A percentile compares a stretch with the other conserved stretches of the same genome.
Conservation (phyloP, 1,140 invertebrate species). For the Ruditapes philippinarum region DNA sequence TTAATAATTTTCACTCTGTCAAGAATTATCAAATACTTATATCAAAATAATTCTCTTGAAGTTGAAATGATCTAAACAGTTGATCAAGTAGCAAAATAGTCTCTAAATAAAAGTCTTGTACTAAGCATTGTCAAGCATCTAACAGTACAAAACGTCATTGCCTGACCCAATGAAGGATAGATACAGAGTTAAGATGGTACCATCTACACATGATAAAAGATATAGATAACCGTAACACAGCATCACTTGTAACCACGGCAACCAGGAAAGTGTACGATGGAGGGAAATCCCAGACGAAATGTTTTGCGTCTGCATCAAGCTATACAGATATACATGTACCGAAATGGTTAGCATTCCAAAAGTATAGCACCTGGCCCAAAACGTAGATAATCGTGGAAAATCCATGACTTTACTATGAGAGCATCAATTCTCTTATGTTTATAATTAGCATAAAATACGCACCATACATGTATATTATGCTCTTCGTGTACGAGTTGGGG, state of each 20-base stretch:
- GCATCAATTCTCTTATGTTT: conserved; percentile 36
- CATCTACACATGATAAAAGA: conserved; percentile 45
- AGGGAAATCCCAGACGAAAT: conserved; percentile 48
- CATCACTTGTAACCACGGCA: conserved; percentile 30
- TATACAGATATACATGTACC: conserved; percentile 42
- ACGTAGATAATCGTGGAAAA: conserved; percentile 9
- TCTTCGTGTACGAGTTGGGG: conserved; percentile 5
- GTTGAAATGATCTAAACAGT: too few relatives aligned
- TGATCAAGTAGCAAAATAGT: too few relatives aligned
- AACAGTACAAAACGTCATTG: background rate
- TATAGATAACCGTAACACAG: conserved; percentile 39
- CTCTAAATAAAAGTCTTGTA: too few relatives aligned
- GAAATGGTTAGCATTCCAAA: conserved; percentile 61
- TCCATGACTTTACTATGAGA: conserved; percentile 9
- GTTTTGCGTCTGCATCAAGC: background rate
- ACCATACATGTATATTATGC: conserved; percentile 50
- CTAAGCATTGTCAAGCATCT: background rate
- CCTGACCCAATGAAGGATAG: background rate
- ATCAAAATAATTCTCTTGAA: too few relatives aligned
- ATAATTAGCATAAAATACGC: conserved; percentile 55
- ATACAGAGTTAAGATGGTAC: background rate
- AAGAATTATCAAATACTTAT: too few relatives aligned
- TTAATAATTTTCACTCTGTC: too few relatives aligned
- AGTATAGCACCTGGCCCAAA: conserved; percentile 50
- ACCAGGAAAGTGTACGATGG: conserved; percentile 31